Percentiles rank a stretch among this genome's conserved stretches.
Conservation (phyloP, 2,113 vertebrate genomes). For the Petromus typicus region DNA sequence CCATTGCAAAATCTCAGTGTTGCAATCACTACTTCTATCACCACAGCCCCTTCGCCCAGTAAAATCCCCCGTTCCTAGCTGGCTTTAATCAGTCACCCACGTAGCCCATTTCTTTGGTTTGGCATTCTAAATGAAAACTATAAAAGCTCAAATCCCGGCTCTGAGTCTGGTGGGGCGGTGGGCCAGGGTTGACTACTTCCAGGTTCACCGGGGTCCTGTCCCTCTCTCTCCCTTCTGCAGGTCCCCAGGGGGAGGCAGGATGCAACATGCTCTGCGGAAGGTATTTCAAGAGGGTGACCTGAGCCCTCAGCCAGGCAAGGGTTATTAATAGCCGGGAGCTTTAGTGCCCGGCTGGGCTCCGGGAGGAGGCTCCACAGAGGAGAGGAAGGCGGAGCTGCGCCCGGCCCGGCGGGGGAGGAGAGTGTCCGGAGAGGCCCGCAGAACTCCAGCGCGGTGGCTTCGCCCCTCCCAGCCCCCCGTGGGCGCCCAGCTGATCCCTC, state of each 20-base stretch:
- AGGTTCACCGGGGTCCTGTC: too few relatives aligned
- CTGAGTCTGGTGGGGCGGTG: not conserved
- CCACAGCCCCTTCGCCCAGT: not conserved
- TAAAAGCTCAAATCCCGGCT: not conserved
- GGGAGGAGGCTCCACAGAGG: not conserved
- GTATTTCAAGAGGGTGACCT: conserved; percentile 81
- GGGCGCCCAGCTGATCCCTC: conserved; percentile 82
- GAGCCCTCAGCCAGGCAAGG: conserved; percentile 70
- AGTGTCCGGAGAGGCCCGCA: conserved; percentile 49
- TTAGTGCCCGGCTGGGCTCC: not conserved
- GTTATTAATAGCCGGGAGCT: conserved; percentile 81
- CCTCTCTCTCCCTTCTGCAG: not conserved
- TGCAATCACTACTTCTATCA: not conserved
- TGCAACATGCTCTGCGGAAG: not conserved
- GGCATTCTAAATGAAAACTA: not conserved
- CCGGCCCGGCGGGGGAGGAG: not conserved
- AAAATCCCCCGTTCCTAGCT: not conserved
- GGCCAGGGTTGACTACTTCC: not conserved
- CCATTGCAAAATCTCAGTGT: not conserved
- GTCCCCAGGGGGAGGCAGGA: not conserved
- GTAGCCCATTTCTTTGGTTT: too few relatives aligned
- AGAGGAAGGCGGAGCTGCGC: not conserved
- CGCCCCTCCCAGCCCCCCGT: conserved; percentile 62
- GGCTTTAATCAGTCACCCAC: not conserved
- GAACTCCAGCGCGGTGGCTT: not conserved